phyloP scores from a whole-genome alignment of 2,797 vertebrate species.

The Sebastes cheni region DNA sequence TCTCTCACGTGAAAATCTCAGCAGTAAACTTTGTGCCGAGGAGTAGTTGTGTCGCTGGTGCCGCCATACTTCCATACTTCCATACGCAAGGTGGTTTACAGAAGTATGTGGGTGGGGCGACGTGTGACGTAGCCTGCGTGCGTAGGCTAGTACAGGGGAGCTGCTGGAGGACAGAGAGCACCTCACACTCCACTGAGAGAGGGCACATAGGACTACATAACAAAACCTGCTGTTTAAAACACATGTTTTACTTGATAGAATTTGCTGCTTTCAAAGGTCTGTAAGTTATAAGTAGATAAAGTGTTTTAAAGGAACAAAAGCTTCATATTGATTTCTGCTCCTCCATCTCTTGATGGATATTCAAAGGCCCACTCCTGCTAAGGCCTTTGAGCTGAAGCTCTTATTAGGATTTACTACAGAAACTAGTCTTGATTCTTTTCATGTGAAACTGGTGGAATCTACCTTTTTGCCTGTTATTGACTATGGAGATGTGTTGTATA shows the following conservation, averaged over 20 bases:
- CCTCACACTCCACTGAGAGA: neutral
- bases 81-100: slow-evolving; percentile 83
- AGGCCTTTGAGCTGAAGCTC: too few relatives aligned
- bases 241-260: neutral
- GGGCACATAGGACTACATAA: too few relatives aligned
- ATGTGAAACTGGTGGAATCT: too few relatives aligned
- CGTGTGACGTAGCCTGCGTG: slow-evolving; percentile 78
- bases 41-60: slow-evolving; percentile 66
- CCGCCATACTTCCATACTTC: slow-evolving; percentile 87
- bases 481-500: too few relatives aligned
- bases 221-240: neutral
- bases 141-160: slow-evolving; percentile 65
- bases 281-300: neutral
- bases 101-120: slow-evolving; percentile 79
- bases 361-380: too few relatives aligned
- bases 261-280: neutral
- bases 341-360: too few relatives aligned
- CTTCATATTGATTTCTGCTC: neutral
- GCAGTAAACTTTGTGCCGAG: slow-evolving; percentile 69
- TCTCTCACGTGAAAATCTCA: slow-evolving; percentile 59
- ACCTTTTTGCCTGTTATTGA: too few relatives aligned
- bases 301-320: neutral
- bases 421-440: too few relatives aligned
- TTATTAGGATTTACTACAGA: too few relatives aligned
- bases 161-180: neutral